phyloP scores from a whole-genome alignment of 2,797 vertebrate species.

The Enteromius unitaeniatus region DNA sequence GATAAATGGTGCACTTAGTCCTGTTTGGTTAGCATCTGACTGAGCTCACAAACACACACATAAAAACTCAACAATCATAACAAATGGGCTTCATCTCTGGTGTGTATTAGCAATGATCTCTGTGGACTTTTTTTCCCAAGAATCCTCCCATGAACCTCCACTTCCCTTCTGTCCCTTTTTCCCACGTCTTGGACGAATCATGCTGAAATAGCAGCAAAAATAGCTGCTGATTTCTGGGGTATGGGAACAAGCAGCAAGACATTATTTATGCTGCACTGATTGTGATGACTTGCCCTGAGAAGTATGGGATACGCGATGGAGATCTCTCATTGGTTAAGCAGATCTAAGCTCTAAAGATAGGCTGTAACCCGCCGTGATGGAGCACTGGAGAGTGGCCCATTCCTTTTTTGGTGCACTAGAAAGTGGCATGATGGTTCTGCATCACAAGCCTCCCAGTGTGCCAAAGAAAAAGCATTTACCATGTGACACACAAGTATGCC shows the following conservation, averaged over 20 bases:
- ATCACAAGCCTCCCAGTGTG: conserved; percentile 41
- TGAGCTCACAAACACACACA: conserved; percentile 31
- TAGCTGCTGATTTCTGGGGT: conserved; percentile 51
- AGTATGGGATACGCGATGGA: conserved; percentile 49
- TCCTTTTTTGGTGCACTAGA: conserved; percentile 69
- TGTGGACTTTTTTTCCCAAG: conserved; percentile 67
- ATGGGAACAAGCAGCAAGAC: conserved; percentile 57
- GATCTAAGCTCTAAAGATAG: conserved; percentile 57
- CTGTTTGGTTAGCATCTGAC: conserved; percentile 36
- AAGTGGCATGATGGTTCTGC: conserved; percentile 50
- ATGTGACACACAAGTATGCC: conserved; percentile 37
- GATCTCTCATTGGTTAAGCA: conserved; percentile 51
- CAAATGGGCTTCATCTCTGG: conserved; percentile 42
- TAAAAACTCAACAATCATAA: conserved; percentile 11
- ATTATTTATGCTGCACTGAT: conserved; percentile 46
- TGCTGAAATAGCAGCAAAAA: conserved; percentile 51
- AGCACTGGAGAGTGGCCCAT: conserved; percentile 54
- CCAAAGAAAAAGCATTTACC: conserved; percentile 40
- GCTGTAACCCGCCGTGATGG: conserved; percentile 55
- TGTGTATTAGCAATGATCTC: conserved; percentile 60
- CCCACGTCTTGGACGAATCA: conserved; percentile 71
- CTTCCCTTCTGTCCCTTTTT: conserved; percentile 77
- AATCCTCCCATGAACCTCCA: conserved; percentile 73
- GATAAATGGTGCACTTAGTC: neutral
- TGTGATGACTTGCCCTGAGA: conserved; percentile 49